A percentile compares a stretch with the other conserved stretches of the same genome.
Evolutionary conservation across 2,888 invertebrate species (phyloP).

Genomic region (Pegoplata infirma): DNA sequence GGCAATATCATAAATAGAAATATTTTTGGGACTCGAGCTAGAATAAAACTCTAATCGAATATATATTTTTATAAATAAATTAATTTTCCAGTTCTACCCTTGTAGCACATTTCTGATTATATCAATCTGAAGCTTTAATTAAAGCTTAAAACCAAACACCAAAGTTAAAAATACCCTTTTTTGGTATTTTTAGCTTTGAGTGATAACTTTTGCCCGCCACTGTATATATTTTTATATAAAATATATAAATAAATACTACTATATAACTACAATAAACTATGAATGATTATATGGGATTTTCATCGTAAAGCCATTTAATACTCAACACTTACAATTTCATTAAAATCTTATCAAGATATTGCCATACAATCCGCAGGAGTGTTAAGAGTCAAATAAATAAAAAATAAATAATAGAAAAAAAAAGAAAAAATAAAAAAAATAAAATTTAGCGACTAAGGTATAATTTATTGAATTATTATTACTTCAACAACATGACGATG

Average conservation of each 20-base stretch:
- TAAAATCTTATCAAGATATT: constrained; percentile 51
- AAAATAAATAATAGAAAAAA: neutral
- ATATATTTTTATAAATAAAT: too few species aligned
- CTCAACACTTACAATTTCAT: constrained; percentile 45
- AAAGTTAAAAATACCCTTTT: too few species aligned
- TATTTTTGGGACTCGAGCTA: too few species aligned
- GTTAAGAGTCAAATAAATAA: neutral
- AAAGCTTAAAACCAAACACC: too few species aligned
- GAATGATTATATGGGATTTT: constrained; percentile 31
- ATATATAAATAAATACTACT: neutral
- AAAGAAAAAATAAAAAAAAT: neutral
- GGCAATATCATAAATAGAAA: too few species aligned
- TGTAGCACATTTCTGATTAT: too few species aligned
- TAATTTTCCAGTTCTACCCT: too few species aligned
- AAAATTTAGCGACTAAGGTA: constrained; percentile 10
- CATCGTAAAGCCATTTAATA: constrained; percentile 46
- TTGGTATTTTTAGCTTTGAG: too few species aligned
- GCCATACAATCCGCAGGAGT: neutral
- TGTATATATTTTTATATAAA: too few species aligned
- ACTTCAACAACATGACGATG: constrained; percentile 5
- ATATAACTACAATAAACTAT: constrained; percentile 13
- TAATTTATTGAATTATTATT: constrained; percentile 45
- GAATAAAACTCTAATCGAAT: too few species aligned
- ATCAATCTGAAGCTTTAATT: too few species aligned
- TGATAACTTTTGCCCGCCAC: too few species aligned